phyloP scores from a whole-genome alignment of 2,888 invertebrate genomes.

The Volucella zonaria region DNA sequence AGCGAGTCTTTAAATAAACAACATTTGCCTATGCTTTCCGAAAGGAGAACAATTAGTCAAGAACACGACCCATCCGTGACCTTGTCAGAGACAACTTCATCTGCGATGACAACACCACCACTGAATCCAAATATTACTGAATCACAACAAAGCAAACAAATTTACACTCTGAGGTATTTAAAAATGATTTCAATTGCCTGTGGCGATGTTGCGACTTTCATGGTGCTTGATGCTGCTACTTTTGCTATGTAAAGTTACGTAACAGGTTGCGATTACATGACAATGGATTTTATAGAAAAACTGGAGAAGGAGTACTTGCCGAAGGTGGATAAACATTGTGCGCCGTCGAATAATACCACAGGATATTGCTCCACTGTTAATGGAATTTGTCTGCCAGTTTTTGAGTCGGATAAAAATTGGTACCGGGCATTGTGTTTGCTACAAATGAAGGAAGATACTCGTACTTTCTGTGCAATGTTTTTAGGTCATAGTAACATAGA shows the following conservation, averaged over 20 bases:
- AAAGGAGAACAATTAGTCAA: constrained; percentile 55
- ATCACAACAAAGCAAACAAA: background rate
- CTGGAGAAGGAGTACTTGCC: constrained; percentile 64
- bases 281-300: constrained; percentile 63
- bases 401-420: constrained; percentile 76
- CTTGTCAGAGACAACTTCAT: background rate
- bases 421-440: constrained; percentile 76
- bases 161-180: constrained; percentile 72
- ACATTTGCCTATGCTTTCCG: constrained; percentile 75
- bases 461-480: constrained; percentile 75
- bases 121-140: background rate
- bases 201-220: constrained; percentile 70
- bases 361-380: constrained; percentile 74
- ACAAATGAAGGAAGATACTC: constrained; percentile 64
- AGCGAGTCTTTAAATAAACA: constrained; percentile 75
- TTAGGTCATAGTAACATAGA: constrained; percentile 76
- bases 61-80: too few species aligned
- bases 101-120: constrained; percentile 1
- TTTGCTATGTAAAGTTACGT: constrained; percentile 72
- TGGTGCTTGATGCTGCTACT: constrained; percentile 74
- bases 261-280: constrained; percentile 74
- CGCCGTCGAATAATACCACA: constrained; percentile 38
- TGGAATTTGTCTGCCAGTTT: constrained; percentile 76
- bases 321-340: constrained; percentile 71
- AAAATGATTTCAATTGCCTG: constrained; percentile 74